A percentile compares a stretch with the other conserved stretches of the same genome.
phyloP scores from a whole-genome alignment of 1,140 invertebrate species.

The Aphelenchoides besseyi region DNA sequence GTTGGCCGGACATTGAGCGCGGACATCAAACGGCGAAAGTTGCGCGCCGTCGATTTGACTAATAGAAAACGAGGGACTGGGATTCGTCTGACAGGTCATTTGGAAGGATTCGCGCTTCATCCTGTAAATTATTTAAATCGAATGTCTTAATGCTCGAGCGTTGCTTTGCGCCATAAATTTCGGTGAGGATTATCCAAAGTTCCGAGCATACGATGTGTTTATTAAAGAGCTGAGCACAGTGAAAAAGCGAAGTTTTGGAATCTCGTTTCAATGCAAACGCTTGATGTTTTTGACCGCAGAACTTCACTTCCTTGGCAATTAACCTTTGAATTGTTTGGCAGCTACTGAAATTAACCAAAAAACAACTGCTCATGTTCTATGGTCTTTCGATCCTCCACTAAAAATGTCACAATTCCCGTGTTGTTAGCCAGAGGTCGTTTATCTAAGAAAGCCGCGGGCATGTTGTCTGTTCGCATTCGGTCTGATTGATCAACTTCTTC shows the following conservation, averaged over 20 bases:
- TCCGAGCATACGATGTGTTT: not conserved
- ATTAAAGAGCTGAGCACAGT: no score
- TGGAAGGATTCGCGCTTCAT: not conserved
- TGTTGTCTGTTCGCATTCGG: not conserved
- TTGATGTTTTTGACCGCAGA: not conserved
- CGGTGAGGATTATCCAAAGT: not conserved
- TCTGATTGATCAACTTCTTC: not conserved
- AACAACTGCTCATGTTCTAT: not conserved
- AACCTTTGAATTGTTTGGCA: no score
- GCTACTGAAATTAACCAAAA: not conserved
- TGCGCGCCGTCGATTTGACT: no score
- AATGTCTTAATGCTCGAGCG: not conserved
- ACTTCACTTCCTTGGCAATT: not conserved
- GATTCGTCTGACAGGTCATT: not conserved
- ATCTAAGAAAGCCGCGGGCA: slow-evolving; percentile 1
- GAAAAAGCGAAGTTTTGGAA: no score
- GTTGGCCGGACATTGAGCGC: no score
- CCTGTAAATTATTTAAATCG: slow-evolving; percentile 1
- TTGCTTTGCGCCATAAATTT: not conserved
- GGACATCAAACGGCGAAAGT: no score
- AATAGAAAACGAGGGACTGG: not conserved
- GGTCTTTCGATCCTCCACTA: not conserved
- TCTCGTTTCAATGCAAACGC: no score
- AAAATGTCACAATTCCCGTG: no score
- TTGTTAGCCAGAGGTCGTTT: not conserved